A percentile compares a stretch with the other conserved stretches of the same genome.
These are phyloP conservation scores for Erebia epiphron DNA, from an alignment of 2,888 invertebrate species.

Conservation along the genomic window DNA sequence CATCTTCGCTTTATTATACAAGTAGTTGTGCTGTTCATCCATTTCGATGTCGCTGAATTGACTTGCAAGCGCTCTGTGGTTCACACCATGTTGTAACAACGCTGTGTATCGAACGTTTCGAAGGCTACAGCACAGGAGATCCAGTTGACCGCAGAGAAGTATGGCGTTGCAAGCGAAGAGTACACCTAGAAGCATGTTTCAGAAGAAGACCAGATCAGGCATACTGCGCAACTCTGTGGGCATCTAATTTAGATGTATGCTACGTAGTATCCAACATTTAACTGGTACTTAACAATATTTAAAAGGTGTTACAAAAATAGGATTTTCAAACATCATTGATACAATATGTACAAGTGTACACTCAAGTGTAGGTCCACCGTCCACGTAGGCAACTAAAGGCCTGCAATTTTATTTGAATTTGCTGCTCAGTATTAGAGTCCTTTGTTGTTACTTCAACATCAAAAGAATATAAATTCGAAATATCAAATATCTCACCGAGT, in stretches of 20 bases:
- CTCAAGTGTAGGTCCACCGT: no score
- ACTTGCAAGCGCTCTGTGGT: constrained; percentile 48
- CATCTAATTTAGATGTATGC: no score
- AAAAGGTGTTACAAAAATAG: no score
- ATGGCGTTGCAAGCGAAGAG: constrained; percentile 71
- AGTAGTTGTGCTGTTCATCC: constrained; percentile 62
- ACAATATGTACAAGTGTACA: no score
- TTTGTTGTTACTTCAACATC: neutral
- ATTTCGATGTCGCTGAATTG: constrained; percentile 47
- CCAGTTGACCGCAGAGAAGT: constrained; percentile 72
- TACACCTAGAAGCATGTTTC: constrained; percentile 54
- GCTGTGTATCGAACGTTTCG: constrained; percentile 69
- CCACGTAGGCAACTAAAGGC: no score
- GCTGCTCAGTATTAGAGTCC: neutral
- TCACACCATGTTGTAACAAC: constrained; percentile 55
- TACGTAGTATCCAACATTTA: no score
- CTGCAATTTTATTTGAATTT: neutral
- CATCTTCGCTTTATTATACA: constrained; percentile 60
- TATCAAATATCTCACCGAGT: constrained; percentile 52
- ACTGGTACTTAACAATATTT: no score
- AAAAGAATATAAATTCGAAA: neutral
- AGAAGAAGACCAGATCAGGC: no score
- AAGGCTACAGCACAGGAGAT: constrained; percentile 68
- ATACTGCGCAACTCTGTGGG: no score
- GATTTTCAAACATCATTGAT: no score